A percentile compares a stretch with the other conserved stretches of the same genome.
Evolutionary conservation across 2,113 vertebrate species (phyloP).

Genomic region (Atlantisia rogersi): DNA sequence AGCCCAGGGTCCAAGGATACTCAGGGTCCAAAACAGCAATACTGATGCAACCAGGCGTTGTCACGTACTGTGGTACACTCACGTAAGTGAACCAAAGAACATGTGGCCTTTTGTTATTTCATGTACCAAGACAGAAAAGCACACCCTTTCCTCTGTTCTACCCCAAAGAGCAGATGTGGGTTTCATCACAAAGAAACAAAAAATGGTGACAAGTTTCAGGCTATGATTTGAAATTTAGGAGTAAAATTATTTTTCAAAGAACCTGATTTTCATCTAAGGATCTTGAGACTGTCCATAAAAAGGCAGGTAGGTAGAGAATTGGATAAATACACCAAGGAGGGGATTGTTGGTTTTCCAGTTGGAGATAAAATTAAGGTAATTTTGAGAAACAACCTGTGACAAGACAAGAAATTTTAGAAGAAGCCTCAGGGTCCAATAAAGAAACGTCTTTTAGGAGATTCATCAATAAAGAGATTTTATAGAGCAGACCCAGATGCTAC

Average conservation of each 20-base stretch:
- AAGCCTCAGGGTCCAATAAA: not conserved
- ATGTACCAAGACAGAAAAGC: not conserved
- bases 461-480: not conserved
- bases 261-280: not conserved
- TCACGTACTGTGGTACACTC: not conserved
- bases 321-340: not conserved
- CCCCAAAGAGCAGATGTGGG: not conserved
- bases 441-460: not conserved
- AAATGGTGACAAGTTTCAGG: not conserved
- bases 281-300: not conserved
- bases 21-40: not conserved
- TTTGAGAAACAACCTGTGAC: not conserved
- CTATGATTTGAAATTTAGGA: not conserved
- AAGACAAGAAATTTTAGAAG: not conserved
- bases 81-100: not conserved
- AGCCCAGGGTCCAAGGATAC: not conserved
- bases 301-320: not conserved
- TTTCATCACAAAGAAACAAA: not conserved
- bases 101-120: conserved; percentile 2
- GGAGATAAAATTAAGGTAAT: not conserved
- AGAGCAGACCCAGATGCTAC: not conserved
- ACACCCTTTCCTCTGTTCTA: not conserved
- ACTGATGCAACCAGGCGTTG: not conserved
- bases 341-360: not conserved
- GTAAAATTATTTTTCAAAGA: not conserved